These are phyloP conservation scores for Ridgeia piscesae DNA, from an alignment of 1,140 invertebrate genomes.

Conservation along the genomic window DNA sequence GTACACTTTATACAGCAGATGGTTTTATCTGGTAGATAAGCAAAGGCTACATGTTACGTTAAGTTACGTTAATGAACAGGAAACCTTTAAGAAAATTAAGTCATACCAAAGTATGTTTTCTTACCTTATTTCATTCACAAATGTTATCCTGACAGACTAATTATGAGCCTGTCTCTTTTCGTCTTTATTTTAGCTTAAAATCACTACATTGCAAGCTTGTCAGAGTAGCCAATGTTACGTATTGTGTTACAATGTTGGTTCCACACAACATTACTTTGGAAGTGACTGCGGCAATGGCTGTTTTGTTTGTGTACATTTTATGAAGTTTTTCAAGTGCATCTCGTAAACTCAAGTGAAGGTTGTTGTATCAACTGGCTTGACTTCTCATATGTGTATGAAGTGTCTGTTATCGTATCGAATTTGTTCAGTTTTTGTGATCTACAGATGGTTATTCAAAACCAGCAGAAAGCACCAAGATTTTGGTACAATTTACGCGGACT, in stretches of 20 bases:
- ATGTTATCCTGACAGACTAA: neutral
- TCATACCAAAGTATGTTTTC: neutral
- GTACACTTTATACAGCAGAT: neutral
- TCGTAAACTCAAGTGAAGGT: neutral
- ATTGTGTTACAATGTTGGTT: neutral
- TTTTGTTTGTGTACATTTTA: neutral
- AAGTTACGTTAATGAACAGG: neutral
- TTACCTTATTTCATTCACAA: neutral
- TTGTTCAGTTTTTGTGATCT: neutral
- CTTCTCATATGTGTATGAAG: neutral
- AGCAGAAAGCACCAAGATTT: neutral
- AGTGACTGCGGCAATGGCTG: neutral
- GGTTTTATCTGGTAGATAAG: neutral
- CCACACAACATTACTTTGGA: neutral
- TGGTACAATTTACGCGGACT: neutral
- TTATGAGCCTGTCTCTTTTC: neutral
- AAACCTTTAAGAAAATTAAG: neutral
- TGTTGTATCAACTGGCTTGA: neutral
- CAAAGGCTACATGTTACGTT: neutral
- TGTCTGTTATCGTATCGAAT: neutral
- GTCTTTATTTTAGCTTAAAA: neutral
- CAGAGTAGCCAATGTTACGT: neutral
- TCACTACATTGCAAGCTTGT: neutral
- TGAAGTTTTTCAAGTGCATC: neutral
- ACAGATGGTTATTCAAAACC: neutral